These are phyloP conservation scores for Epicampocera succincta DNA, from an alignment of 2,888 invertebrate genomes.

Conservation along the genomic window DNA sequence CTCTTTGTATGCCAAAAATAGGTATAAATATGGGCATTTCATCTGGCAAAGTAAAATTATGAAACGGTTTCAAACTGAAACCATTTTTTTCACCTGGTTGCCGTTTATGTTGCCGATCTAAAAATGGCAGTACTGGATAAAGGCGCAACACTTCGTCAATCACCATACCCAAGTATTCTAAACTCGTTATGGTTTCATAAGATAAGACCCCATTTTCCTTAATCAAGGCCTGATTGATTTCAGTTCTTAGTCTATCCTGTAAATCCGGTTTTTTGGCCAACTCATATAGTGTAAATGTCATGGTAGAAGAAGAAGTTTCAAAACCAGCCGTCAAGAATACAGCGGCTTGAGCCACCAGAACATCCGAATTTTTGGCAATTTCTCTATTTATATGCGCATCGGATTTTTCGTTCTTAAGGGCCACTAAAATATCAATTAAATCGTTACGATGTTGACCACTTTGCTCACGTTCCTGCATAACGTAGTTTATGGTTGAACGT, in stretches of 20 bases:
- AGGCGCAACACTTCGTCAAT: constrained; percentile 79
- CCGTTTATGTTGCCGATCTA: constrained; percentile 77
- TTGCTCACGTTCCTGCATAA: constrained; percentile 80
- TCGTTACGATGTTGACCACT: constrained; percentile 81
- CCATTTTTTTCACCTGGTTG: constrained; percentile 68
- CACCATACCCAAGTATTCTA: constrained; percentile 82
- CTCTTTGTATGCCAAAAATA: constrained; percentile 78
- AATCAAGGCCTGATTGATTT: constrained; percentile 79
- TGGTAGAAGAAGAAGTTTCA: constrained; percentile 81
- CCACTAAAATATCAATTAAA: constrained; percentile 82
- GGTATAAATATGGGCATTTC: constrained; percentile 79
- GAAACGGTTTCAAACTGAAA: constrained; percentile 76
- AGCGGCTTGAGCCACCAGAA: constrained; percentile 79
- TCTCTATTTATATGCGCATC: constrained; percentile 68
- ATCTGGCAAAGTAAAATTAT: constrained; percentile 75
- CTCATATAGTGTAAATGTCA: constrained; percentile 81
- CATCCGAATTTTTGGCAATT: constrained; percentile 74
- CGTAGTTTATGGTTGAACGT: constrained; percentile 78
- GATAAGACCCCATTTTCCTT: constrained; percentile 79
- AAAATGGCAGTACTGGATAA: constrained; percentile 80
- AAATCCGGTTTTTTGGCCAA: constrained; percentile 80
- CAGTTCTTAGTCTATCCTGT: constrained; percentile 80
- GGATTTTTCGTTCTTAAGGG: constrained; percentile 77
- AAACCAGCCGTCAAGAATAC: constrained; percentile 80
- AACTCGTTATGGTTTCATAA: constrained; percentile 80